Conservation (phyloP, 1,140 invertebrate species). For the Xylocopa sonorina region DNA sequence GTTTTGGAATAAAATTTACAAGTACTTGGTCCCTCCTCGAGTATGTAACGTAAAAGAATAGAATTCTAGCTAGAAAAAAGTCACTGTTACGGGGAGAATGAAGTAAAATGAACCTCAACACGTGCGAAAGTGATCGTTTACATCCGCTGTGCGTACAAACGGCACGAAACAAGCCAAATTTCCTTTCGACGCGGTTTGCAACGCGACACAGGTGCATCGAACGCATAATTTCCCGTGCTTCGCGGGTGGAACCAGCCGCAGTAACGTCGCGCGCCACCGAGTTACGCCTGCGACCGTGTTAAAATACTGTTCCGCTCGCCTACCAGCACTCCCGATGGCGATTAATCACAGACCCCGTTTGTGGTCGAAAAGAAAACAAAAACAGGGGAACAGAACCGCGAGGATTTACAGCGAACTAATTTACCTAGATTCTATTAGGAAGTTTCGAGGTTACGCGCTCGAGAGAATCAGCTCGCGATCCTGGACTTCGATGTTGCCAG, state of each 20-base stretch:
- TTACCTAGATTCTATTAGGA: neutral
- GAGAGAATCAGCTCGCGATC: neutral
- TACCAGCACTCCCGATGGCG: neutral
- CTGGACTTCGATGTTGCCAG: neutral
- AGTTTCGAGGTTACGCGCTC: neutral
- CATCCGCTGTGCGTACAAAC: too few relatives aligned
- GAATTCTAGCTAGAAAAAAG: too few relatives aligned
- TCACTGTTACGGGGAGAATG: too few relatives aligned
- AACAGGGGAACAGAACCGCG: neutral
- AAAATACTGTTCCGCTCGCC: neutral
- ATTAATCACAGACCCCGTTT: neutral
- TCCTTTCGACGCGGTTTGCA: too few relatives aligned
- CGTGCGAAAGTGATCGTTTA: too few relatives aligned
- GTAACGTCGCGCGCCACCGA: neutral
- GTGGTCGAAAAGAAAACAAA: neutral
- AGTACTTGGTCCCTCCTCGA: too few relatives aligned
- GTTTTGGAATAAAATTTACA: too few relatives aligned
- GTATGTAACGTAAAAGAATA: too few relatives aligned
- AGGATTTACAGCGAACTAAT: neutral
- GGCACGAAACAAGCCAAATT: too few relatives aligned
- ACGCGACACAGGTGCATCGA: neutral
- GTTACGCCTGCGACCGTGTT: constrained; percentile 19
- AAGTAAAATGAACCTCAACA: too few relatives aligned
- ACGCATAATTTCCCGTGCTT: constrained; percentile 11
- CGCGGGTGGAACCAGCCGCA: neutral